Conservation (phyloP, 2,113 vertebrate genomes). For the Amphilophus citrinellus region DNA sequence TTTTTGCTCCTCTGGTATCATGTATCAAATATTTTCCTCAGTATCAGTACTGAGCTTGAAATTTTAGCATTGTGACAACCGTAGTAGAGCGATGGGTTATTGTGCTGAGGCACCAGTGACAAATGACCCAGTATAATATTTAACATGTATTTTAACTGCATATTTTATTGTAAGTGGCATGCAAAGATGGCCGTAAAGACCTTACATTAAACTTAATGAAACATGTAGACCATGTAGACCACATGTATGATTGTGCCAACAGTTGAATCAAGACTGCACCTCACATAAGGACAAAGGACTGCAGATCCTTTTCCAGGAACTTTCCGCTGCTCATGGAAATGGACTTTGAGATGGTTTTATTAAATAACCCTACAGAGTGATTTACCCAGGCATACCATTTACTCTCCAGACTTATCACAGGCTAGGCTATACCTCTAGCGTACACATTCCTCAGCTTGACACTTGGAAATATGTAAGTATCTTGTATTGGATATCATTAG, state of each 20-base stretch:
- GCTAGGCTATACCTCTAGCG: constrained; percentile 17
- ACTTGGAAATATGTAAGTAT: constrained; percentile 44
- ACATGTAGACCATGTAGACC: background rate
- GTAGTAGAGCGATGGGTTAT: background rate
- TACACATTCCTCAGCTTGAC: constrained; percentile 55
- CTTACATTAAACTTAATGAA: constrained; percentile 4
- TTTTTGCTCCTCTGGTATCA: background rate
- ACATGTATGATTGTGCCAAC: background rate
- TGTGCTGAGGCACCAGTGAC: background rate
- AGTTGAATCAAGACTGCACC: background rate
- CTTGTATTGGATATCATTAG: constrained; percentile 48
- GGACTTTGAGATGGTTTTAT: constrained; percentile 25
- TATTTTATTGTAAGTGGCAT: background rate
- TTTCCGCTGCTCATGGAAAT: background rate
- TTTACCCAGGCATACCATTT: constrained; percentile 37
- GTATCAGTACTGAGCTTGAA: too few relatives aligned
- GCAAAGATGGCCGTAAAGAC: background rate
- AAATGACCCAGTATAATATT: constrained; percentile 11
- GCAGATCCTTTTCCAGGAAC: constrained; percentile 10
- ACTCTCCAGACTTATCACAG: constrained; percentile 37
- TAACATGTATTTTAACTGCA: background rate
- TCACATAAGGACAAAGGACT: background rate
- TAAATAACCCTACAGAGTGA: constrained; percentile 15
- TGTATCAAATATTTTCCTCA: too few relatives aligned
- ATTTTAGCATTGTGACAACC: too few relatives aligned